Percentiles rank a stretch among this genome's conserved stretches.
Evolutionary conservation across 2,888 invertebrate species (phyloP).

Genomic region (Mimas tiliae): DNA sequence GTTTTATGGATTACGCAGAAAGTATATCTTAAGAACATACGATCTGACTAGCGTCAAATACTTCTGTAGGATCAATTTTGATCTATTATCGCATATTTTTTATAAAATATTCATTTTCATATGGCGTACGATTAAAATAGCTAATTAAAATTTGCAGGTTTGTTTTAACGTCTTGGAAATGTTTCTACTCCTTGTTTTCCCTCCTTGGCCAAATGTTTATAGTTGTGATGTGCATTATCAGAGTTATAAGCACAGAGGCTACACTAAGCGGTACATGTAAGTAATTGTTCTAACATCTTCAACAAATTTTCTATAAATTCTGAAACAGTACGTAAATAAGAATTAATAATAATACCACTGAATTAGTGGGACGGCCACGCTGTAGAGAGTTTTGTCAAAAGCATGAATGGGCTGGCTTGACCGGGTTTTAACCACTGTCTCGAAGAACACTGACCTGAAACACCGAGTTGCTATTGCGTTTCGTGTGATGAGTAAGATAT

Average conservation of each 20-base stretch:
- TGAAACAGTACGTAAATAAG: background rate
- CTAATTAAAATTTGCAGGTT: slow-evolving; percentile 56
- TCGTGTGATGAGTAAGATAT: no score
- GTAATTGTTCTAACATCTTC: slow-evolving; percentile 34
- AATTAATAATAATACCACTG: background rate
- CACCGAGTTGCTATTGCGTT: no score
- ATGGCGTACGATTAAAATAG: background rate
- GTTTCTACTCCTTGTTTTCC: slow-evolving; percentile 58
- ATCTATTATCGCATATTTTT: no score
- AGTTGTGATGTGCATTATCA: slow-evolving; percentile 59
- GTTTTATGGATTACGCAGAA: no score
- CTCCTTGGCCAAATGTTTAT: slow-evolving; percentile 67
- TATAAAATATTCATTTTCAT: background rate
- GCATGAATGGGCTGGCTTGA: no score
- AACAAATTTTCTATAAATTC: background rate
- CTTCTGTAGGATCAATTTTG: no score
- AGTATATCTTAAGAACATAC: no score
- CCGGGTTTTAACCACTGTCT: no score
- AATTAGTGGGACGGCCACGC: no score
- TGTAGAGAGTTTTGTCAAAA: no score
- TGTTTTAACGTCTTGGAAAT: slow-evolving; percentile 64
- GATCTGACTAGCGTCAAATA: no score
- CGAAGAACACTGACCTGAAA: no score
- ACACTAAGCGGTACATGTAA: slow-evolving; percentile 64
- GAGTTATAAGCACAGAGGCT: slow-evolving; percentile 46